phyloP scores from a whole-genome alignment of 2,113 vertebrate genomes.

The Lates calcarifer region DNA sequence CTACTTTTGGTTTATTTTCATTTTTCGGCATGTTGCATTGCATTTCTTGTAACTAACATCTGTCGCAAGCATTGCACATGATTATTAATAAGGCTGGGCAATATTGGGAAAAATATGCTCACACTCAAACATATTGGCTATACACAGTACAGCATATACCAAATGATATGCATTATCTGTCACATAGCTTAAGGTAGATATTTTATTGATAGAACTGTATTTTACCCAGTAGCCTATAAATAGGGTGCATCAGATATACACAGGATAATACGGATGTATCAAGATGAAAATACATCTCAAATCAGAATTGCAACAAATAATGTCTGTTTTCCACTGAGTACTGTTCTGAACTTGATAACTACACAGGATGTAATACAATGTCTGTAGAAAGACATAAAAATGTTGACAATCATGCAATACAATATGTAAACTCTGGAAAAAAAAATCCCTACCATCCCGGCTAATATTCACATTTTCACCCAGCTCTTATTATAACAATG shows the following conservation, averaged over 20 bases:
- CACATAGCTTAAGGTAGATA: not conserved
- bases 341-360: no score
- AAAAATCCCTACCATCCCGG: not conserved
- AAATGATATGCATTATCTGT: not conserved
- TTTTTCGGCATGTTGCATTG: slow-evolving; percentile 66
- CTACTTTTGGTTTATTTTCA: not conserved
- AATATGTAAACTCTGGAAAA: not conserved
- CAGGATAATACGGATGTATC: not conserved
- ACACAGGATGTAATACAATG: not conserved
- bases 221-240: not conserved
- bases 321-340: no score
- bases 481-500: slow-evolving; percentile 67
- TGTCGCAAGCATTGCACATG: slow-evolving; percentile 59
- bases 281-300: not conserved
- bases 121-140: not conserved
- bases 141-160: not conserved
- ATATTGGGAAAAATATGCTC: no score
- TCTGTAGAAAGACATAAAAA: no score
- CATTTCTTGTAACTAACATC: slow-evolving; percentile 42
- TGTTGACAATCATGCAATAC: not conserved
- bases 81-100: slow-evolving; percentile 59
- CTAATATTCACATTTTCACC: slow-evolving; percentile 12
- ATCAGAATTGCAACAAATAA: no score
- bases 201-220: not conserved
- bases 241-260: not conserved